Evolutionary conservation across 1,140 invertebrate genomes (phyloP), one percentile per base, ranked within the genome.

Genomic region (Bicyclus anynana): DNA sequence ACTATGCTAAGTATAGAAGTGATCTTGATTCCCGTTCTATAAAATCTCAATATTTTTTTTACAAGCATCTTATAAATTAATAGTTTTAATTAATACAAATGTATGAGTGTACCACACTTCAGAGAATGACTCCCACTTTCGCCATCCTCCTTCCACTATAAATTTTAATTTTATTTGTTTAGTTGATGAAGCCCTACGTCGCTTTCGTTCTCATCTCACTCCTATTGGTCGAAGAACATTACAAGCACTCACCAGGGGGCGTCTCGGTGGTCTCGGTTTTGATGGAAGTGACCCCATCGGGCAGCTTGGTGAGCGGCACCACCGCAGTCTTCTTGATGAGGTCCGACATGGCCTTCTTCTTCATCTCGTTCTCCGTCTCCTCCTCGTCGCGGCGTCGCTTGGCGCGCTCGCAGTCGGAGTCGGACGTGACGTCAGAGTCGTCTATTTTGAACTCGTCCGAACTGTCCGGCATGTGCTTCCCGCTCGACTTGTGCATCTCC

Each of bases 401-500:
- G 17, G 65, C 27, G 73, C 75, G 0, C 18, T 80, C 77, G 1
- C 73, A 74, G 49, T 77, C 80, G 7, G 83, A 83, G 50, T 74
- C 76, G 0, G 81, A 80, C 1, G 65, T 57, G 5, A 61, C 27
- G 20, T 82, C 79, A 7, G 74, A 76, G 12, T 77, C 69, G 21
- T 76, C 74, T 13, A 84, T 58, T 47, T 84, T 87, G 72, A 88
- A 90, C 72, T 90, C 89, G 69, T 90, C 89, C 2, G 89, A 89
- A 49, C 89, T 90, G 64, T 90, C 87, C 49, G 77, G 67, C 87
- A 90, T 90, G 74, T 90, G 89, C 50, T 90, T 90, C 48, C 89
- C 89, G 70, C 84, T 88, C 4, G 87, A 87, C 47, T 90, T 90
- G 72, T 90, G 87, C 72, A 86, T 83, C 67, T 90, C 89, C 89